A percentile compares a stretch with the other conserved stretches of the same genome.
Conservation (phyloP, 1,140 invertebrate genomes). For the Brachionus plicatilis region DNA sequence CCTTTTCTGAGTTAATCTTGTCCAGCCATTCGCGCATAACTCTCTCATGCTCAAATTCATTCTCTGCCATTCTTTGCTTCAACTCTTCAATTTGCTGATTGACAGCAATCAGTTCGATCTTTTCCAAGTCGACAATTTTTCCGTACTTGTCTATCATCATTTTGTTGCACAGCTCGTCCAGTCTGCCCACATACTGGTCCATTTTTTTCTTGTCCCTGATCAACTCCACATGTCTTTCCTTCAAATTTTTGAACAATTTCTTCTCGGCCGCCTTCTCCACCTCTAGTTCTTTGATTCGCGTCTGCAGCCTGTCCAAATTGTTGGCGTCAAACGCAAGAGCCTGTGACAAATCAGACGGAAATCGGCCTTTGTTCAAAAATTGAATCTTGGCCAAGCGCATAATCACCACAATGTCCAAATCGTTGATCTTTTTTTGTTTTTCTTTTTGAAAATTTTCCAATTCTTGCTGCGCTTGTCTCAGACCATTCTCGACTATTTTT, state of each 20-base stretch:
- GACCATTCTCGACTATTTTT: constrained; percentile 50
- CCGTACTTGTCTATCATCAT: constrained; percentile 56
- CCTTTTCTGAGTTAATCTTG: constrained; percentile 47
- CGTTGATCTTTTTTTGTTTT: constrained; percentile 66
- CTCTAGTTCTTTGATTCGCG: constrained; percentile 63
- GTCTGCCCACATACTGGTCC: constrained; percentile 48
- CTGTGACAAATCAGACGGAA: constrained; percentile 59
- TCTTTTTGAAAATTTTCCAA: constrained; percentile 60
- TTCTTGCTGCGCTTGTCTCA: constrained; percentile 52
- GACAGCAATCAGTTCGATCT: constrained; percentile 53
- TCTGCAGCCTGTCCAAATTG: constrained; percentile 60
- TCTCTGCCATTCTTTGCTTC: constrained; percentile 24
- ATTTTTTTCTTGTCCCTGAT: constrained; percentile 53
- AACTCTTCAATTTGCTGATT: constrained; percentile 52
- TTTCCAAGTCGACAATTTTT: constrained; percentile 52
- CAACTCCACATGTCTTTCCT: constrained; percentile 51
- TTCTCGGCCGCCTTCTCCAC: constrained; percentile 62
- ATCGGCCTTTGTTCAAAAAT: constrained; percentile 57
- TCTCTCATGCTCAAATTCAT: constrained; percentile 28
- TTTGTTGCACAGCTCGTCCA: constrained; percentile 50
- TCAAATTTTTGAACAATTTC: constrained; percentile 58
- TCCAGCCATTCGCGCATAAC: constrained; percentile 37
- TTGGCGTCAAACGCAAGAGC: constrained; percentile 63
- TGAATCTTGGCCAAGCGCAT: constrained; percentile 66
- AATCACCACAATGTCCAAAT: constrained; percentile 63